phyloP scores from a whole-genome alignment of 2,888 invertebrate species.

The Leptopilina syphax region DNA sequence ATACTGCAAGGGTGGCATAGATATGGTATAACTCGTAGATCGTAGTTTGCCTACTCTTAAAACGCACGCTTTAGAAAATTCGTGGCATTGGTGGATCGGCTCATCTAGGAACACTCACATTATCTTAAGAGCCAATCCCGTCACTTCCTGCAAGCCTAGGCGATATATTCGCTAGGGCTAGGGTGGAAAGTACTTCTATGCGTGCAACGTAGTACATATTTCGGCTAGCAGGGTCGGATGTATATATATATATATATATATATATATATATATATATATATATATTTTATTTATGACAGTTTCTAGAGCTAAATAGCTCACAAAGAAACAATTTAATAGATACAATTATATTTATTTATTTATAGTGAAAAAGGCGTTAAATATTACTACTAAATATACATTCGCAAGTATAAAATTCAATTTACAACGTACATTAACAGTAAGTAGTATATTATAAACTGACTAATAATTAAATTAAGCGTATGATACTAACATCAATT shows the following conservation, averaged over 20 bases:
- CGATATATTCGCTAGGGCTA: constrained; percentile 34
- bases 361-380: too few species aligned
- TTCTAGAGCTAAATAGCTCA: too few species aligned
- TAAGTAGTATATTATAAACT: too few species aligned
- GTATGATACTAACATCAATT: too few species aligned
- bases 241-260: background rate
- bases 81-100: background rate
- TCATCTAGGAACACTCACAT: constrained; percentile 37
- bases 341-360: too few species aligned
- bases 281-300: too few species aligned
- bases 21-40: constrained; percentile 26
- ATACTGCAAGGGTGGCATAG: constrained; percentile 31
- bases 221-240: constrained; percentile 27
- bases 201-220: constrained; percentile 32
- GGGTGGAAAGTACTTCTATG: constrained; percentile 34
- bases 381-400: too few species aligned
- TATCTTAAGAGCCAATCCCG: constrained; percentile 33
- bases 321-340: too few species aligned
- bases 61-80: constrained; percentile 1
- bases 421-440: too few species aligned
- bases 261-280: background rate
- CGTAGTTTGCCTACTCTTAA: constrained; percentile 11
- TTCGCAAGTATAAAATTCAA: too few species aligned
- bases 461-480: too few species aligned
- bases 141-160: constrained; percentile 38